Conservation (phyloP, 2,113 vertebrate genomes). For the Sceloporus tristichus region DNA sequence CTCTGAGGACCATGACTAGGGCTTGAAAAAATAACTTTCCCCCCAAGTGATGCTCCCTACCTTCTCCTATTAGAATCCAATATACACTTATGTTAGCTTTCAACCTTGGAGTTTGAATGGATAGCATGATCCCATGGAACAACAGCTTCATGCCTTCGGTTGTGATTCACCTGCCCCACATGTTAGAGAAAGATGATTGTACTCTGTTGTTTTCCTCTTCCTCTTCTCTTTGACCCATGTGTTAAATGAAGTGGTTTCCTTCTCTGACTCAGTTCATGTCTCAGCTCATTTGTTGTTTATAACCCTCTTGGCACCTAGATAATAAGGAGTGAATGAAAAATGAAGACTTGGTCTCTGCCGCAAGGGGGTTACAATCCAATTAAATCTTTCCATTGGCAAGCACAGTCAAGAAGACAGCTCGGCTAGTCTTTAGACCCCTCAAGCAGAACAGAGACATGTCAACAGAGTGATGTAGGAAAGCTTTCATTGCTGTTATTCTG, state of each 20-base stretch:
- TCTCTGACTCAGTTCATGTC: not conserved
- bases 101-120: not conserved
- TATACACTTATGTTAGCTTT: not conserved
- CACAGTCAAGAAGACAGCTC: not conserved
- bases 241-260: not conserved
- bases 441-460: constrained; percentile 12
- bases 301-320: constrained; percentile 1
- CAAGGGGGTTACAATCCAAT: not conserved
- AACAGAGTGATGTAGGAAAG: constrained; percentile 12
- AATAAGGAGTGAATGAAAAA: constrained; percentile 15
- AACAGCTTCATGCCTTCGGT: not conserved
- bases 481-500: constrained; percentile 1
- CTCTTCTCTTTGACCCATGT: not conserved
- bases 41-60: too few species aligned
- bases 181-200: not conserved
- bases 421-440: not conserved
- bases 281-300: not conserved
- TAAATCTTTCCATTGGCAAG: not conserved
- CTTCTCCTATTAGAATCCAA: not conserved
- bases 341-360: not conserved
- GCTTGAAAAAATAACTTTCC: too few species aligned
- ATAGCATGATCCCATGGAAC: not conserved
- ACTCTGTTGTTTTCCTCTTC: not conserved
- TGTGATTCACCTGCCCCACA: too few species aligned
- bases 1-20: too few species aligned